A percentile compares a stretch with the other conserved stretches of the same genome.
Conservation (phyloP, 1,140 invertebrate species). For the Triops longicaudatus region DNA sequence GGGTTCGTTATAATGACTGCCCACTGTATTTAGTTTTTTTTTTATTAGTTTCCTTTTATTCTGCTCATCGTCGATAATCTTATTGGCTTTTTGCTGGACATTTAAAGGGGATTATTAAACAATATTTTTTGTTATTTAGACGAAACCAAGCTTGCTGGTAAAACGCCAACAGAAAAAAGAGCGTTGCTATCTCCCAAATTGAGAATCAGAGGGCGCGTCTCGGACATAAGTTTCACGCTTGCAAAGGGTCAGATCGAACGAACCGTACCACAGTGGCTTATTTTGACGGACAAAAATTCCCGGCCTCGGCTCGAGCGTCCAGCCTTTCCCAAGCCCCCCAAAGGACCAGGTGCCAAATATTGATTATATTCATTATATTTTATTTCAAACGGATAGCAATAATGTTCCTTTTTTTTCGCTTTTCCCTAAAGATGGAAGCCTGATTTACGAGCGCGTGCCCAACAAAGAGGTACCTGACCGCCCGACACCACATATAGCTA, state of each 20-base stretch:
- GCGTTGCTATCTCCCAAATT: conserved; percentile 40
- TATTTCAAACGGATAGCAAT: background rate
- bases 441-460: conserved; percentile 71
- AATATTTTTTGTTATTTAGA: conserved; percentile 41
- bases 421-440: conserved; percentile 59
- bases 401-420: no score
- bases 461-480: conserved; percentile 67
- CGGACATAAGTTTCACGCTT: conserved; percentile 64
- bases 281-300: conserved; percentile 58
- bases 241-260: conserved; percentile 52
- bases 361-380: conserved; percentile 10
- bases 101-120: no score
- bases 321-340: conserved; percentile 78
- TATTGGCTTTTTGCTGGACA: no score
- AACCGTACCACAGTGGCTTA: conserved; percentile 64
- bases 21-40: no score
- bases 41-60: no score
- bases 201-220: conserved; percentile 54
- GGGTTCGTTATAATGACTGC: no score
- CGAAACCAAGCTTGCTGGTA: conserved; percentile 51
- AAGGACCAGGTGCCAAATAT: conserved; percentile 53
- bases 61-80: no score
- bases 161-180: conserved; percentile 51
- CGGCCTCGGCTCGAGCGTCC: conserved; percentile 66
- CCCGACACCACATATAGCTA: conserved; percentile 43